Conservation (phyloP, 2,113 vertebrate species). For the Taurulus bubalis region DNA sequence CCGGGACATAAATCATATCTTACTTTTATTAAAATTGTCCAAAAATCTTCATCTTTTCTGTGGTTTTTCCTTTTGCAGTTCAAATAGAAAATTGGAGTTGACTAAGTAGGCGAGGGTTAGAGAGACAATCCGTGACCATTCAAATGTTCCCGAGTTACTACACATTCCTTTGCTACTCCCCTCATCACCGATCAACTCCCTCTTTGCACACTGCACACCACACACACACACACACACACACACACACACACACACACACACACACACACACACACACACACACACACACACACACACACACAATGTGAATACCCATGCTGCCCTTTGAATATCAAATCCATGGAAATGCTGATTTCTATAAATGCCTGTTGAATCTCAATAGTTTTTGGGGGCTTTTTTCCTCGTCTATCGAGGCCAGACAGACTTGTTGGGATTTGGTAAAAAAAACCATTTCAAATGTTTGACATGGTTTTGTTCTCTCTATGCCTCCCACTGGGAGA, state of each 20-base stretch:
- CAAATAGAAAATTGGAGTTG: not conserved
- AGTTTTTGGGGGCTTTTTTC: not conserved
- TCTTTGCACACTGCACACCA: constrained; percentile 1
- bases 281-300: not conserved
- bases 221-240: not conserved
- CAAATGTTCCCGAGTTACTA: not conserved
- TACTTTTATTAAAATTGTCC: not conserved
- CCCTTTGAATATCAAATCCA: constrained; percentile 5
- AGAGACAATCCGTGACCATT: not conserved
- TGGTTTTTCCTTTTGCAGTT: not conserved
- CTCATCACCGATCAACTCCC: not conserved
- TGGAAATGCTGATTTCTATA: constrained; percentile 11
- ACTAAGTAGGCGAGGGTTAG: not conserved
- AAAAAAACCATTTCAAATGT: no score
- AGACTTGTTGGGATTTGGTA: constrained; percentile 12
- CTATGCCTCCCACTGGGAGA: not conserved
- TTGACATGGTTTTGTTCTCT: constrained; percentile 23
- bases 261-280: not conserved
- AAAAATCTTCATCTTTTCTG: not conserved
- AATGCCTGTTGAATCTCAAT: constrained; percentile 14
- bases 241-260: not conserved
- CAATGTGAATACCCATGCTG: not conserved
- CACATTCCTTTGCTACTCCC: not conserved
- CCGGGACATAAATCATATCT: not conserved
- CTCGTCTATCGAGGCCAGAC: not conserved